Percentiles rank a stretch among this genome's conserved stretches.
Conservation (phyloP, 2,113 vertebrate genomes). For the Xiphorhynchus elegans region DNA sequence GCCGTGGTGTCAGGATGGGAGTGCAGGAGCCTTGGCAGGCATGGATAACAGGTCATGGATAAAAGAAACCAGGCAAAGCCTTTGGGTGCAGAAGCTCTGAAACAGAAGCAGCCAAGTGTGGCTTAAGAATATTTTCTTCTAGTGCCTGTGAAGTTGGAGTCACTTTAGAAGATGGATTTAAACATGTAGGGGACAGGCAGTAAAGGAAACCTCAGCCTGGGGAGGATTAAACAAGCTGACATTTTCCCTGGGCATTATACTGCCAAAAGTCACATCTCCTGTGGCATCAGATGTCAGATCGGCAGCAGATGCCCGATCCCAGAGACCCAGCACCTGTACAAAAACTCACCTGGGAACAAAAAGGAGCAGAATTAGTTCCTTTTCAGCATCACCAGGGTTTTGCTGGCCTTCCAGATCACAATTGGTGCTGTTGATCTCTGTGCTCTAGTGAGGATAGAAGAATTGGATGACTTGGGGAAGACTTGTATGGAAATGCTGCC, state of each 20-base stretch:
- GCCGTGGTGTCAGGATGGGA: neutral
- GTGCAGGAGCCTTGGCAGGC: neutral
- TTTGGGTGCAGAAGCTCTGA: neutral
- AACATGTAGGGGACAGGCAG: neutral
- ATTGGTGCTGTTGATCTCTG: neutral
- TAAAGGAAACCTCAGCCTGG: neutral
- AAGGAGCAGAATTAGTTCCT: neutral
- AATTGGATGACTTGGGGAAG: neutral
- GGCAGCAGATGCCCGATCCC: neutral
- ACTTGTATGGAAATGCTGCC: neutral
- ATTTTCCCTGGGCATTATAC: neutral
- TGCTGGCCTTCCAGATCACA: neutral
- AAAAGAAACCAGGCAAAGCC: neutral
- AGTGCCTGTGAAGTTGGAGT: neutral
- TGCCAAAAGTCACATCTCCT: neutral
- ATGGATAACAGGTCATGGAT: neutral
- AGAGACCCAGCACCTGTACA: neutral
- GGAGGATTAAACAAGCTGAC: neutral
- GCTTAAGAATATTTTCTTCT: neutral
- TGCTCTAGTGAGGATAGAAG: neutral
- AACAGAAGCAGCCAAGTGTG: neutral
- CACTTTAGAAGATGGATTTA: neutral
- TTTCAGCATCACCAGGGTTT: neutral
- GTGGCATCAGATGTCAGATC: neutral
- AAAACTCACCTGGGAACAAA: neutral